Evolutionary conservation across 2,113 vertebrate species (phyloP), one percentile per base, ranked within the genome.

Genomic region (Micromys minutus): DNA sequence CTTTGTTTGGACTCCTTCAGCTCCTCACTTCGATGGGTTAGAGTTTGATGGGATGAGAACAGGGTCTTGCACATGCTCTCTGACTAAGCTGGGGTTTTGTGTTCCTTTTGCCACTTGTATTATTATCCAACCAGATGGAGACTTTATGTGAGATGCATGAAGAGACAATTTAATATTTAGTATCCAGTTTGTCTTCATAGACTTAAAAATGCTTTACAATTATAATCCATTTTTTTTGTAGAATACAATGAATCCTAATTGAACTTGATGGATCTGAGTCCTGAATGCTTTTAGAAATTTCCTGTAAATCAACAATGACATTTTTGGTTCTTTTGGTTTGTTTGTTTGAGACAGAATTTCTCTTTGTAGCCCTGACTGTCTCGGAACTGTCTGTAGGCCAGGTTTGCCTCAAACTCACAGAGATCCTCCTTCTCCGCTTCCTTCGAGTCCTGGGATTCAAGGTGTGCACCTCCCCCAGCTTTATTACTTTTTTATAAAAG

Each of bases 181-280:
- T 90, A 94, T 76, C 17, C 45, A 91, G 50, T 93, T 97, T 96
- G 52, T 84, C 21, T 77, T 94, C 57, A 80, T 65, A 89, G 91
- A 97, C 75, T 95, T 96, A 84, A 96, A 93, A 94, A 91, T 94
- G 87, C 36, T 90, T 95, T 96, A 39, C 45, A 96, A n/a, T 95
- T 96, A 94, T 84, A 71, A 79, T 94, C 93, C 50, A 89, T 3
- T 93, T 93, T 93, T 93, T 88, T 86, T 93, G 22, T 94, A 85
- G 47, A 92, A 87, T 87, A 79, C 52, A 87, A 36, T 91, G 69
- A 92, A 59, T 91, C 52, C 59, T 96, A 93, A 96, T 97, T 93
- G 96, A 71, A 91, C 52, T 79, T 90, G 72, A 95, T 92, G 55
- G 34, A n/a, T 95, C n/a, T 95, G 85, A 83, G 74, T 36, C 77